Evolutionary conservation across 2,888 invertebrate genomes (phyloP).

Genomic region (Harmothoe impar): DNA sequence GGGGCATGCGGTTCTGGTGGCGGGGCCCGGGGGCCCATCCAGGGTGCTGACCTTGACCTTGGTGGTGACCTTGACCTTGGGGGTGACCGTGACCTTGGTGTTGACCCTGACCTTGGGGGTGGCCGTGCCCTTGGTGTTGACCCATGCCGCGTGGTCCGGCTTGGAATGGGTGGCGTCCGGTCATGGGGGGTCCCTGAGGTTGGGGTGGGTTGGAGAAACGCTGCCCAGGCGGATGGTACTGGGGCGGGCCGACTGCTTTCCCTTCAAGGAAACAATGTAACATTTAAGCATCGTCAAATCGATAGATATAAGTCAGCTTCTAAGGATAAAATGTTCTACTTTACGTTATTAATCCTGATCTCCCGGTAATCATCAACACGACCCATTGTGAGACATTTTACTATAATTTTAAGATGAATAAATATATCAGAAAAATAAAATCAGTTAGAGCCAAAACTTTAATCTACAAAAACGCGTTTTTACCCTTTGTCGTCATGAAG

Average conservation of each 20-base stretch:
- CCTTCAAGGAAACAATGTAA: not conserved
- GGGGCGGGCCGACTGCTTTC: conserved; percentile 7
- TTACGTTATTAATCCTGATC: too few species aligned
- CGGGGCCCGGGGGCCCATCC: conserved; percentile 42
- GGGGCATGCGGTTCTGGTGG: conserved; percentile 36
- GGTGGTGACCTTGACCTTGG: conserved; percentile 37
- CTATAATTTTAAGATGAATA: too few species aligned
- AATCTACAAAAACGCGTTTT: too few species aligned
- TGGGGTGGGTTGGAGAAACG: conserved; percentile 21
- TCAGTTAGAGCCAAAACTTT: too few species aligned
- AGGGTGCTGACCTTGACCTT: conserved; percentile 50
- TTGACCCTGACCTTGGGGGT: conserved; percentile 59
- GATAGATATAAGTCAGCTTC: too few species aligned
- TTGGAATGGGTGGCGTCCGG: conserved; percentile 5
- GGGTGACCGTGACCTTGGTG: not conserved
- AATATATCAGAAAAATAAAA: too few species aligned
- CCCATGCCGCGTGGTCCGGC: conserved; percentile 7
- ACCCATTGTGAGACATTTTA: too few species aligned
- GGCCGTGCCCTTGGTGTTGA: not conserved
- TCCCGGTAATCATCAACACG: too few species aligned
- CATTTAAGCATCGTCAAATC: too few species aligned
- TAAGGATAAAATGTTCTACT: too few species aligned
- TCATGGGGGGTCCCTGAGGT: not conserved
- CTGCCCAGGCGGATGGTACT: not conserved
- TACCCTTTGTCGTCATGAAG: too few species aligned